Evolutionary conservation across 2,888 invertebrate species (phyloP).

Genomic region (Phaedon cochleariae): DNA sequence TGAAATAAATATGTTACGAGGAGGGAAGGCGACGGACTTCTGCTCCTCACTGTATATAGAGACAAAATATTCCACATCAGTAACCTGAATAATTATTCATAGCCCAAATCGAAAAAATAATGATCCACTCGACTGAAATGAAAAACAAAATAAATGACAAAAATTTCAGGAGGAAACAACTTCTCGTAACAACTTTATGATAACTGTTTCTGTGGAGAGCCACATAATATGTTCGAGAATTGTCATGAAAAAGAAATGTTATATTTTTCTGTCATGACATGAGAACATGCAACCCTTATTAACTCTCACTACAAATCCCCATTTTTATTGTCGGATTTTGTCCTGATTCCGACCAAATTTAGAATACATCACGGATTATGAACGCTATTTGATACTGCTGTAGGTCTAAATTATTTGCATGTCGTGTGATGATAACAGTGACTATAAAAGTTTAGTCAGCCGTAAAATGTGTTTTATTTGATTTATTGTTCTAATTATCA

Average conservation of each 20-base stretch:
- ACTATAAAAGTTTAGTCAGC: conserved; percentile 26
- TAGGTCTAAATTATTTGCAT: conserved; percentile 36
- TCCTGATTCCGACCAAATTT: conserved; percentile 25
- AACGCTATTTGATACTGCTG: conserved; percentile 29
- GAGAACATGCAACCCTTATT: conserved; percentile 18
- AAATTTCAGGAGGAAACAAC: too few species aligned
- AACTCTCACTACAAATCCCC: conserved; percentile 26
- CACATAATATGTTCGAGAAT: background rate
- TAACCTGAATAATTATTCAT: too few species aligned
- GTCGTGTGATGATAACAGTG: conserved; percentile 33
- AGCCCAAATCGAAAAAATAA: too few species aligned
- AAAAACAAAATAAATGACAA: too few species aligned
- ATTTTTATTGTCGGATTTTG: conserved; percentile 30
- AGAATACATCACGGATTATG: conserved; percentile 35
- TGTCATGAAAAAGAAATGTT: background rate
- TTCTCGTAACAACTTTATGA: too few species aligned
- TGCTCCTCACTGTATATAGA: too few species aligned
- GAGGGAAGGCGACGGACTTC: too few species aligned
- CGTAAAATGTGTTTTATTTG: conserved; percentile 23
- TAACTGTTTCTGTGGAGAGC: too few species aligned
- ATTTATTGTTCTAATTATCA: conserved; percentile 36
- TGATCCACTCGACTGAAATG: too few species aligned
- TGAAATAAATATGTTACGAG: too few species aligned
- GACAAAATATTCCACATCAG: too few species aligned
- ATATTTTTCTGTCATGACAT: conserved; percentile 4